Evolutionary conservation across 1,140 invertebrate genomes (phyloP).

Genomic region (Drosophila ficusphila): DNA sequence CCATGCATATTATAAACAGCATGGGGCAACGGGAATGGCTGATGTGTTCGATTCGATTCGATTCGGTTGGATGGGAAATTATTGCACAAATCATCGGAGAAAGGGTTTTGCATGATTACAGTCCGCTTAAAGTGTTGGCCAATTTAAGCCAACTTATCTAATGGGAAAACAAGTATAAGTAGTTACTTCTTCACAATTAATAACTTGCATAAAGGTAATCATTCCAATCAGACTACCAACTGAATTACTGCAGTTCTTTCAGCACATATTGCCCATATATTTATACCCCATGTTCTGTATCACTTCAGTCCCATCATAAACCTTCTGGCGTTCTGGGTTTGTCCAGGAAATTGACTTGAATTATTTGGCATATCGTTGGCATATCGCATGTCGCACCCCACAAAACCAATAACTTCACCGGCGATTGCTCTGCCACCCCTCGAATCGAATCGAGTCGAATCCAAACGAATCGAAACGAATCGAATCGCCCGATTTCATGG

Average conservation of each 20-base stretch:
- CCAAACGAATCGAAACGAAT: too few relatives aligned
- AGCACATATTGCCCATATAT: not conserved
- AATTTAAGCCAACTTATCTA: slow-evolving; percentile 1
- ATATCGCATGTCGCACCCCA: slow-evolving; percentile 42
- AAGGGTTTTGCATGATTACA: not conserved
- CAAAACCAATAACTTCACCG: slow-evolving; percentile 48
- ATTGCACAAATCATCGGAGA: slow-evolving; percentile 30
- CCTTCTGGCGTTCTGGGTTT: slow-evolving; percentile 11
- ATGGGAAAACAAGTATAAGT: too few relatives aligned
- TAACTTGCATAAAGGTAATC: too few relatives aligned
- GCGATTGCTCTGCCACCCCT: not conserved
- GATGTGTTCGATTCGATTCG: slow-evolving; percentile 3
- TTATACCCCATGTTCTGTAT: too few relatives aligned
- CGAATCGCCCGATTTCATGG: slow-evolving; percentile 18
- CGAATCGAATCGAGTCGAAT: too few relatives aligned
- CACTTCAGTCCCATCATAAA: too few relatives aligned
- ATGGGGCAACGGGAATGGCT: not conserved
- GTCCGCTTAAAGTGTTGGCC: not conserved
- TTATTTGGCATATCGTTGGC: slow-evolving; percentile 48
- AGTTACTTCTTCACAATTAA: too few relatives aligned
- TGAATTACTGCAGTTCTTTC: not conserved
- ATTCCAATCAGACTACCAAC: too few relatives aligned
- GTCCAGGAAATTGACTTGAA: slow-evolving; percentile 57
- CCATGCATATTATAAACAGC: slow-evolving; percentile 36
- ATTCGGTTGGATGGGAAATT: not conserved